These are phyloP conservation scores for Neomonachus schauinslandi DNA, from an alignment of 2,113 vertebrate species.

Conservation along the genomic window DNA sequence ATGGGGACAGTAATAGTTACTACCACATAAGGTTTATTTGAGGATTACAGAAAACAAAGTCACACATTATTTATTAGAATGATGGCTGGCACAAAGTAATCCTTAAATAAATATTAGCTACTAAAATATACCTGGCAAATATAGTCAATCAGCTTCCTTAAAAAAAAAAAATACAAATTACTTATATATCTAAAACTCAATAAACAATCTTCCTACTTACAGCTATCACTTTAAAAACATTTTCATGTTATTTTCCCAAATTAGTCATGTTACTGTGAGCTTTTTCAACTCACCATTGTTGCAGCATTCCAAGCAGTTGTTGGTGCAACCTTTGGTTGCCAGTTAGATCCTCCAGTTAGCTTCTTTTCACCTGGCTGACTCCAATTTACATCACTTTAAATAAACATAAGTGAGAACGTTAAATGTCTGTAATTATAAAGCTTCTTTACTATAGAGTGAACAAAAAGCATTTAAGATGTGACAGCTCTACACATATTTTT, in stretches of 20 bases:
- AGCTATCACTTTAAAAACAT: conserved; percentile 19
- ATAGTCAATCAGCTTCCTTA: not conserved
- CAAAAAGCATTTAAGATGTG: not conserved
- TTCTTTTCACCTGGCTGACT: conserved; percentile 97
- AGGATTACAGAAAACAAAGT: conserved; percentile 49
- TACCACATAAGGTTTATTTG: not conserved
- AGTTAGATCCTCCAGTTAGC: conserved; percentile 96
- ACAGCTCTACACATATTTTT: not conserved
- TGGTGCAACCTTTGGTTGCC: conserved; percentile 96
- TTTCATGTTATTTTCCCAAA: conserved; percentile 44
- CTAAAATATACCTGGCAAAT: conserved; percentile 49
- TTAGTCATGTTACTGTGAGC: not conserved
- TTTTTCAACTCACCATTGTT: conserved; percentile 92
- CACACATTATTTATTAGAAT: conserved; percentile 41
- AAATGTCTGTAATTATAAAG: conserved; percentile 51
- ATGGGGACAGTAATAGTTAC: not conserved
- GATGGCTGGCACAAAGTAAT: conserved; percentile 24
- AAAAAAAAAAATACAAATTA: conserved; percentile 41
- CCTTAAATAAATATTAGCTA: conserved; percentile 20
- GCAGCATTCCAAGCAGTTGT: conserved; percentile 97
- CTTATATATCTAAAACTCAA: conserved; percentile 35
- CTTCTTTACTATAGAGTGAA: conserved; percentile 12
- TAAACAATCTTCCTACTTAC: not conserved
- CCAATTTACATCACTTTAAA: conserved; percentile 96
- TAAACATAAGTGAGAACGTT: conserved; percentile 64